phyloP scores from a whole-genome alignment of 2,797 vertebrate species.

The Heliangelus exortis region DNA sequence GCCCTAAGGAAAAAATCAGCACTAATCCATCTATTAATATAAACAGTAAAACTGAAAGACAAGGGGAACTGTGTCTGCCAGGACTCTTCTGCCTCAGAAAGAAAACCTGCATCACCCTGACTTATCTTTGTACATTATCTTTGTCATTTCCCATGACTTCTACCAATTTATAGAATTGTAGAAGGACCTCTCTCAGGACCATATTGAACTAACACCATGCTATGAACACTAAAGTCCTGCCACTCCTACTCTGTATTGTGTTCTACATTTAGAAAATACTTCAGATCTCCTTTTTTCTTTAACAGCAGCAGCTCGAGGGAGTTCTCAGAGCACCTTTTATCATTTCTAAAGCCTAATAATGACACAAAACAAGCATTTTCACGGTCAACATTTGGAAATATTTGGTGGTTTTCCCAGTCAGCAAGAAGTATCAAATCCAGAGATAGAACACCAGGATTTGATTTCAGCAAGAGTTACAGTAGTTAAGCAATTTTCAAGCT shows the following conservation, averaged over 20 bases:
- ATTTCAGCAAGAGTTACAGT: constrained; percentile 28
- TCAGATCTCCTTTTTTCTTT: background rate
- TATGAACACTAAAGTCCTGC: background rate
- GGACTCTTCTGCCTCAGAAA: background rate
- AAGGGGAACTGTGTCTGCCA: background rate
- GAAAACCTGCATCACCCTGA: background rate
- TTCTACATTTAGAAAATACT: background rate
- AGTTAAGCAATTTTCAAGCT: constrained; percentile 57
- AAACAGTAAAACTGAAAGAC: background rate
- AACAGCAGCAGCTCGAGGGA: background rate
- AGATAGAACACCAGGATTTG: background rate
- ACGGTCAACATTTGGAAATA: background rate
- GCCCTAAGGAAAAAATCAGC: background rate
- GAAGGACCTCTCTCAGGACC: background rate
- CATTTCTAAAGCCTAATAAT: background rate
- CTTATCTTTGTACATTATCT: background rate
- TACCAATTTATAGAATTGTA: background rate
- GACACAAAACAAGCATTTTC: background rate
- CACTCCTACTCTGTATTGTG: background rate
- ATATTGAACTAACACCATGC: background rate
- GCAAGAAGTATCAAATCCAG: constrained; percentile 3
- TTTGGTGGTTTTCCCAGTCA: background rate
- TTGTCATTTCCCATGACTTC: background rate
- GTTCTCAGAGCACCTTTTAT: background rate
- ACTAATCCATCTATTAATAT: background rate